Conservation (phyloP, 1,140 invertebrate species). For the Hycleus phaleratus region DNA sequence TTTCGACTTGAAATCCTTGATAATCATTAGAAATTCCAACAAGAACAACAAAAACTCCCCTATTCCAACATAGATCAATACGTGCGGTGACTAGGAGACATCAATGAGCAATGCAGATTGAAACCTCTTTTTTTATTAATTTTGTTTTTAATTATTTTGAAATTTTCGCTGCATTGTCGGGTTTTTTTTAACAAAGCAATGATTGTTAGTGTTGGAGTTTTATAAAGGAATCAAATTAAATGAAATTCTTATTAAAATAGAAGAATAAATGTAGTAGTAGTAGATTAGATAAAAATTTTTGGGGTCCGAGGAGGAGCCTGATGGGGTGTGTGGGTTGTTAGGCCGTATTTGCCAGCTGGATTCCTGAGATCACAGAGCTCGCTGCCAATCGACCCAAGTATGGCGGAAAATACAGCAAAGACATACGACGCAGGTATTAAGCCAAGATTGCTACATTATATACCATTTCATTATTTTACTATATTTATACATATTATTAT, state of each 20-base stretch:
- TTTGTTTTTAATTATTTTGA: no score
- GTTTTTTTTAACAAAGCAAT: no score
- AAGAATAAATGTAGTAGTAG: slow-evolving; percentile 2
- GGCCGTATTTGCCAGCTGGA: slow-evolving; percentile 98
- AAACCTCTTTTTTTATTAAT: no score
- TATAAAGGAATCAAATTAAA: no score
- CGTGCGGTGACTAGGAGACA: no score
- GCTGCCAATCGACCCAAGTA: slow-evolving; percentile 96
- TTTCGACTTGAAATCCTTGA: no score
- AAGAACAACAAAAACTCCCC: no score
- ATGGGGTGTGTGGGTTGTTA: slow-evolving; percentile 55
- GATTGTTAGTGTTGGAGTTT: no score
- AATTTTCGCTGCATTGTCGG: no score
- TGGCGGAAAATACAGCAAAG: slow-evolving; percentile 95
- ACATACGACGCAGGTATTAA: slow-evolving; percentile 92
- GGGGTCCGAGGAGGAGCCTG: slow-evolving; percentile 38
- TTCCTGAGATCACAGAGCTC: slow-evolving; percentile 98
- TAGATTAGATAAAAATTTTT: neutral
- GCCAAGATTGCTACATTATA: slow-evolving; percentile 22
- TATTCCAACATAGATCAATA: no score
- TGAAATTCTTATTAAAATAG: neutral
- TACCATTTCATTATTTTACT: neutral
- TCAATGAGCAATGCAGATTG: no score
- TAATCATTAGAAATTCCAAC: no score
- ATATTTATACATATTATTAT: slow-evolving; percentile 12